These are phyloP conservation scores for Streblospio benedicti DNA, from an alignment of 1,140 invertebrate genomes.

Conservation along the genomic window DNA sequence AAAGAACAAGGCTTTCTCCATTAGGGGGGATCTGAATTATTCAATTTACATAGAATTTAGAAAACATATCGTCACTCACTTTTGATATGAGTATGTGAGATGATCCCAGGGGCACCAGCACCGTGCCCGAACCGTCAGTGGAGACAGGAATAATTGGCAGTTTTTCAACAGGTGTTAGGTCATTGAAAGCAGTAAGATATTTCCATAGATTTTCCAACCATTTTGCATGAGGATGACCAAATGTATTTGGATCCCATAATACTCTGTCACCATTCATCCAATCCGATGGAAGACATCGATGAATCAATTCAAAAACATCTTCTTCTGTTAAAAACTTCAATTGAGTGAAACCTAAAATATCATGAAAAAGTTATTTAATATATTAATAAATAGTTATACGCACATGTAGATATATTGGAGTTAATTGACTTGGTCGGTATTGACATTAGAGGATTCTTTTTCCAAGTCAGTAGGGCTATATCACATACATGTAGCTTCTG, in stretches of 20 bases:
- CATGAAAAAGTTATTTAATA: background rate
- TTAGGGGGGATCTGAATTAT: no score
- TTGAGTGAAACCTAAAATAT: slow-evolving; percentile 15
- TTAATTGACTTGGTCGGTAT: no score
- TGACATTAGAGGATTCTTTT: no score
- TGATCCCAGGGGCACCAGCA: background rate
- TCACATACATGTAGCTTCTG: no score
- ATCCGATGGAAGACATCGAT: slow-evolving; percentile 7
- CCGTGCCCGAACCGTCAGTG: background rate
- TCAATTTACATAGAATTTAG: no score
- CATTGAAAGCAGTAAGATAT: slow-evolving; percentile 6
- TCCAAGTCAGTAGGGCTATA: no score
- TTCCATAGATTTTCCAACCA: slow-evolving; percentile 14
- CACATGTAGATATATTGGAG: no score
- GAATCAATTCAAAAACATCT: slow-evolving; percentile 6
- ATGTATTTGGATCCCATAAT: slow-evolving; percentile 9
- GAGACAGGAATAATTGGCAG: slow-evolving; percentile 7
- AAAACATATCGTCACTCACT: no score
- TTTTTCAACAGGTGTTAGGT: slow-evolving; percentile 7
- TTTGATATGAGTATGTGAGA: background rate
- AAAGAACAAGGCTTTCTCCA: no score
- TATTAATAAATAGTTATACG: background rate
- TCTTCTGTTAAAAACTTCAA: background rate
- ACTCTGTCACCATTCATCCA: slow-evolving; percentile 8
- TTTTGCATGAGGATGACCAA: slow-evolving; percentile 10